Evolutionary conservation across 2,113 vertebrate species (phyloP).

Genomic region (Pygathrix nemaeus): DNA sequence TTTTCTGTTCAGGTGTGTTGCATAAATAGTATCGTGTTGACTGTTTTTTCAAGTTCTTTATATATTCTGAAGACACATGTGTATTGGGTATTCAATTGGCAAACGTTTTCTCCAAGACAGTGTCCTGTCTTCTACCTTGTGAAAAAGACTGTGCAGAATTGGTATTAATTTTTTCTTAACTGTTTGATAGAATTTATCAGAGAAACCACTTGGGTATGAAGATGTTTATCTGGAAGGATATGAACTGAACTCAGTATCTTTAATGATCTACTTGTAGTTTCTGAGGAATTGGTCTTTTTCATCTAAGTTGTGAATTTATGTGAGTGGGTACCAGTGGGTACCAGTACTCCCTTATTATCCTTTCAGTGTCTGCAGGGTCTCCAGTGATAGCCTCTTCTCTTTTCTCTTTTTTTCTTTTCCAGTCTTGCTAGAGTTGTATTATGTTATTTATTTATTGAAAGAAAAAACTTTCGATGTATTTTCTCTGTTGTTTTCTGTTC

Average conservation of each 20-base stretch:
- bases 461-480: background rate
- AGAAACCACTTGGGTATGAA: background rate
- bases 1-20: background rate
- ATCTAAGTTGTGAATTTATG: background rate
- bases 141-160: background rate
- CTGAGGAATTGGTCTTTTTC: background rate
- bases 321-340: background rate
- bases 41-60: background rate
- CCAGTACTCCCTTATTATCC: background rate
- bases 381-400: background rate
- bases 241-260: background rate
- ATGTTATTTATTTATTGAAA: background rate
- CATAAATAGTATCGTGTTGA: background rate
- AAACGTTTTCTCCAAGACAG: background rate
- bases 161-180: background rate
- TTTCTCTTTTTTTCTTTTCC: background rate
- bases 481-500: background rate
- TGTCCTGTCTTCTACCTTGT: background rate
- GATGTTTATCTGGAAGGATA: background rate
- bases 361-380: background rate
- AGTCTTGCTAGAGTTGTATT: background rate
- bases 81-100: background rate
- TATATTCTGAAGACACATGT: background rate
- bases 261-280: background rate
- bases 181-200: background rate